Evolutionary conservation across 1,140 invertebrate species (phyloP).

Genomic region (Anagrus nilaparvatae): DNA sequence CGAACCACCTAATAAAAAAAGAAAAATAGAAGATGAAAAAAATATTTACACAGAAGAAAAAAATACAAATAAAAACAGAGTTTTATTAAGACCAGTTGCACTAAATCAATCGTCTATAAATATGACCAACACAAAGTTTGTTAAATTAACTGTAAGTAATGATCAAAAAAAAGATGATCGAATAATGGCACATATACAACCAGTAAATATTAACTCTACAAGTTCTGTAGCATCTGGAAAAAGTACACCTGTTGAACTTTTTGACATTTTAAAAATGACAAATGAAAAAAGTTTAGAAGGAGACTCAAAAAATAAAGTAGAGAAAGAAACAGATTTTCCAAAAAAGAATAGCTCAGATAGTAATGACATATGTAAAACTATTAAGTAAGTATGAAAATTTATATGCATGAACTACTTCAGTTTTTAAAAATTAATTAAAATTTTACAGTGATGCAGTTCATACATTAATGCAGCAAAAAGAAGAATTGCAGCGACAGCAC

Average conservation of each 20-base stretch:
- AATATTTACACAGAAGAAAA: no score
- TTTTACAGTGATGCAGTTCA: slow-evolving; percentile 15
- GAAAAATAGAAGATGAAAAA: slow-evolving; percentile 11
- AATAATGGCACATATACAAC: slow-evolving; percentile 14
- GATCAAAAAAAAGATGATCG: slow-evolving; percentile 12
- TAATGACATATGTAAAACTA: slow-evolving; percentile 6
- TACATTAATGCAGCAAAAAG: slow-evolving; percentile 21
- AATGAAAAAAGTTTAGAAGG: slow-evolving; percentile 10
- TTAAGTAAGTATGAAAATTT: slow-evolving; percentile 6
- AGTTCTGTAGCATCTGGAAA: slow-evolving; percentile 7
- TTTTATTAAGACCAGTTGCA: slow-evolving; percentile 8
- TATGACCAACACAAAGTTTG: slow-evolving; percentile 11
- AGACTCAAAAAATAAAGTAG: slow-evolving; percentile 1
- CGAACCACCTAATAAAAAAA: slow-evolving; percentile 7
- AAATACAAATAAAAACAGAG: slow-evolving; percentile 5
- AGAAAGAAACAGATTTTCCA: background rate
- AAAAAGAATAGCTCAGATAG: background rate
- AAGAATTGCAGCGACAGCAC: slow-evolving; percentile 23
- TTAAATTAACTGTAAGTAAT: slow-evolving; percentile 11
- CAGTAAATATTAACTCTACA: slow-evolving; percentile 7
- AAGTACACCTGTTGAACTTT: slow-evolving; percentile 6
- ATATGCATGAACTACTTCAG: background rate
- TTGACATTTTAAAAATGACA: slow-evolving; percentile 6
- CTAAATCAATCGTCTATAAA: slow-evolving; percentile 11
- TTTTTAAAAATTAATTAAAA: background rate